A percentile compares a stretch with the other conserved stretches of the same genome.
These are phyloP conservation scores for Sycophila texana DNA, from an alignment of 2,888 invertebrate genomes.

Conservation along the genomic window DNA sequence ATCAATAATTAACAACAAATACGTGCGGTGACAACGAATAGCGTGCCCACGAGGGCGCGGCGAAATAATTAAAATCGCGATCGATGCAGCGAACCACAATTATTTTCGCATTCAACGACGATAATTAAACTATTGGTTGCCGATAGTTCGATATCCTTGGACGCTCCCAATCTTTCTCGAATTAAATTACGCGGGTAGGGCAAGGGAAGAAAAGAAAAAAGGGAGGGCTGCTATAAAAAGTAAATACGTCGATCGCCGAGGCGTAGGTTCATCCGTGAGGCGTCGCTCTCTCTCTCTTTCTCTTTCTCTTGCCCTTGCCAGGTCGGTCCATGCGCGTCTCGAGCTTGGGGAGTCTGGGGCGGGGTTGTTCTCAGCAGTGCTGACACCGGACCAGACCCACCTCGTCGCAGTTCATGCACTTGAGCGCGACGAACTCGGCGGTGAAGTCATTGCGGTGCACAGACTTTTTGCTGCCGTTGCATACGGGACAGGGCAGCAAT, in stretches of 20 bases:
- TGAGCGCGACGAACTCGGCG: slow-evolving; percentile 93
- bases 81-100: slow-evolving; percentile 8
- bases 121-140: slow-evolving; percentile 29
- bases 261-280: slow-evolving; percentile 6
- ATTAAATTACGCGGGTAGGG: slow-evolving; percentile 1
- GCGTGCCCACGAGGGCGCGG: neutral
- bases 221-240: neutral
- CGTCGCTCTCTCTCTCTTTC: slow-evolving; percentile 2
- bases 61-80: slow-evolving; percentile 29
- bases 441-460: slow-evolving; percentile 96
- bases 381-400: slow-evolving; percentile 94
- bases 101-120: slow-evolving; percentile 23
- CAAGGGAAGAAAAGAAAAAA: neutral
- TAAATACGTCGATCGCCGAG: neutral
- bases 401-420: slow-evolving; percentile 97
- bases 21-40: neutral
- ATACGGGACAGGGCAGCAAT: slow-evolving; percentile 91
- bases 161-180: neutral
- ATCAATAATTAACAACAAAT: neutral
- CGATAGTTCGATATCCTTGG: slow-evolving; percentile 17
- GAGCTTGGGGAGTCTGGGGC: neutral
- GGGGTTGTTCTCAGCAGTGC: slow-evolving; percentile 78
- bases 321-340: neutral
- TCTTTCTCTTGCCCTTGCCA: neutral
- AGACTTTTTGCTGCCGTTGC: slow-evolving; percentile 97